These are phyloP conservation scores for Patella ulyssiponensis DNA, from an alignment of 2,888 invertebrate genomes.

Conservation along the genomic window DNA sequence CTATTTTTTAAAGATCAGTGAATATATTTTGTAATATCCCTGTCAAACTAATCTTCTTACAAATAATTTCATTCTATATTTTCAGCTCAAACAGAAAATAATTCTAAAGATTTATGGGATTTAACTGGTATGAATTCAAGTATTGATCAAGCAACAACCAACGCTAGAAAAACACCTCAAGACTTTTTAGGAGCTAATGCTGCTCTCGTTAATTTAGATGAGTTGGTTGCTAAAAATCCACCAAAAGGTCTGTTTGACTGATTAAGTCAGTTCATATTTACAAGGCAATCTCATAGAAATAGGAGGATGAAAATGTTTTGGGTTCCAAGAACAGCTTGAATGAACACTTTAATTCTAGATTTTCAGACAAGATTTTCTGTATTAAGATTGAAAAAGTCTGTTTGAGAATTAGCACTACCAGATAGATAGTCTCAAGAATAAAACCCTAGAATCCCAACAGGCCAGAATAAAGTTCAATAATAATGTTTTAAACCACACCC, in stretches of 20 bases:
- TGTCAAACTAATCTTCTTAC: too few relatives aligned
- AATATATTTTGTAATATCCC: too few relatives aligned
- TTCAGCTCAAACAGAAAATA: conserved; percentile 26
- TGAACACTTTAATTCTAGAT: neutral
- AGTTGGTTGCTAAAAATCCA: conserved; percentile 79
- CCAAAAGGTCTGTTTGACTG: conserved; percentile 46
- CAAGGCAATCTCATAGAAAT: too few relatives aligned
- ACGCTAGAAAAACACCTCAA: conserved; percentile 85
- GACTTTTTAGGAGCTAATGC: conserved; percentile 98
- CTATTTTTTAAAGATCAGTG: too few relatives aligned
- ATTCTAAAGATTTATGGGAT: conserved; percentile 53
- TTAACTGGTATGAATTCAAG: conserved; percentile 49
- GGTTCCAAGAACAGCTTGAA: too few relatives aligned
- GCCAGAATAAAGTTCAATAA: too few relatives aligned
- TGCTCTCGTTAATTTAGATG: conserved; percentile 96
- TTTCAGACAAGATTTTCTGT: neutral
- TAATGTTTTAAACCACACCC: too few relatives aligned
- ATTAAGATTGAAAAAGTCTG: neutral
- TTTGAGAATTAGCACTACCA: too few relatives aligned
- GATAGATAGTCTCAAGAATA: too few relatives aligned
- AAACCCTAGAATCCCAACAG: too few relatives aligned
- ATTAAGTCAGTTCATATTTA: neutral
- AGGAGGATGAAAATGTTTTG: too few relatives aligned
- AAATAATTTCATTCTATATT: too few relatives aligned
- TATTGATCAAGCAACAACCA: conserved; percentile 37